Conservation (phyloP, 2,888 invertebrate genomes). For the Brenthis hecate region DNA sequence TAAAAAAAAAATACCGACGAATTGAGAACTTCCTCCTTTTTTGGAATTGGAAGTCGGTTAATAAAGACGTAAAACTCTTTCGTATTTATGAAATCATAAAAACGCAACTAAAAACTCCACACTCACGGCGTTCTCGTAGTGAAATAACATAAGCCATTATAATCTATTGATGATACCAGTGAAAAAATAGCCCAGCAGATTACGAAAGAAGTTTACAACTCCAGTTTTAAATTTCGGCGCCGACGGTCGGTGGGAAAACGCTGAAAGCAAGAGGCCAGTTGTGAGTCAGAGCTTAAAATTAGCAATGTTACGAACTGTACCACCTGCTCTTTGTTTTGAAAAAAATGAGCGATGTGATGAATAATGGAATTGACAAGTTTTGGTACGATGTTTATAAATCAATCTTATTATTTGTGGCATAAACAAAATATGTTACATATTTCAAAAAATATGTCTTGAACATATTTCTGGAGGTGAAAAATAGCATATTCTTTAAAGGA, state of each 20-base stretch:
- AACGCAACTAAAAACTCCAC: not conserved
- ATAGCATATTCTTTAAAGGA: no score
- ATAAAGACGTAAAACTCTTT: no score
- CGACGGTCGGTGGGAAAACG: slow-evolving; percentile 52
- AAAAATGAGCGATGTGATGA: not conserved
- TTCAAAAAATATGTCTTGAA: no score
- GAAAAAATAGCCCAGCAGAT: slow-evolving; percentile 22
- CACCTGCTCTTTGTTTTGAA: slow-evolving; percentile 33
- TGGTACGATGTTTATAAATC: not conserved
- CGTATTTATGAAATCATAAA: no score
- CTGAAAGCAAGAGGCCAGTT: slow-evolving; percentile 53
- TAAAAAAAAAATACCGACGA: no score
- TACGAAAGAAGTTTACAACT: slow-evolving; percentile 44
- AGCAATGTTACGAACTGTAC: slow-evolving; percentile 37
- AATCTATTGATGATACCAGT: slow-evolving; percentile 1
- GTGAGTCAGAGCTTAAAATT: slow-evolving; percentile 42
- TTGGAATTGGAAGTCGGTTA: no score
- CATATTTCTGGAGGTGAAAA: no score
- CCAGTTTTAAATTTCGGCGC: slow-evolving; percentile 67
- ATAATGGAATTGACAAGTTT: slow-evolving; percentile 1
- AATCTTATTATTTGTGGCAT: not conserved
- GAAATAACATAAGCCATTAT: slow-evolving; percentile 1
- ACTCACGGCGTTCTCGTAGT: not conserved
- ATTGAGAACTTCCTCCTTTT: no score
- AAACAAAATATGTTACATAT: not conserved